Base-by-base conservation (phyloP, 1,140 invertebrate species). In the Apis dorsata region DNA sequence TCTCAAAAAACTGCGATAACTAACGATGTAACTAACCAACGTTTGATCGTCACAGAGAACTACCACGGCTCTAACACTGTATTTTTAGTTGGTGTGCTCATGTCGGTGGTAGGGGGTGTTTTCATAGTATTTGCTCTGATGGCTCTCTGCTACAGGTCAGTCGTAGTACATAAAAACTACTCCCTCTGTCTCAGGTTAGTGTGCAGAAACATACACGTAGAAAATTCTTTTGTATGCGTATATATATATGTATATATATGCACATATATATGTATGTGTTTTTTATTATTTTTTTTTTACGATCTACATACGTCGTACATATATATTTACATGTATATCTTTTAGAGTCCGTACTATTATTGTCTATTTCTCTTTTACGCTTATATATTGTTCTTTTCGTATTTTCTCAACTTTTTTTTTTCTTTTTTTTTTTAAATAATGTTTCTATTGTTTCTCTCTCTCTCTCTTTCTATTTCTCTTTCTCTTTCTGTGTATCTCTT, bases 61-160 rank as follows among this genome's bases (percentile, higher is more conserved):
- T 97, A 97, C 95, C 97, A 97, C 96, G 97, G 97, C 95, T 98
- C 97, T 94, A 98, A 98, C 96, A 98, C 97, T 95, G 97, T 98
- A 95, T 97, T 98, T 96, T 96, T 99, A 96, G 98, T 99, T 94
- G 97, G 97, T 95, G 98, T 98, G 95, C 97, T 99, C 95, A 98
- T 99, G 96, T 98, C 98, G 94, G 98, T 99, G 95, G 98, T 99
- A 96, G 98, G 98, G 95, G 98, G 98, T 95, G 98, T 99, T 95
- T 99, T 99, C 96, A 96, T 99, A 95, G 96, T 98, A 95, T 98
- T 99, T 97, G 97, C 98, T 95, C 96, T 98, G 95, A 97, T 99
- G 96, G 98, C 98, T 95, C 97, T 99, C 95, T 99, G 98, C 97
- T 99, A 99, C 97, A 98, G 98, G 97, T 98, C 97, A 97, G 97